Conservation (phyloP, 2,797 vertebrate genomes). For the Morelia viridis region DNA sequence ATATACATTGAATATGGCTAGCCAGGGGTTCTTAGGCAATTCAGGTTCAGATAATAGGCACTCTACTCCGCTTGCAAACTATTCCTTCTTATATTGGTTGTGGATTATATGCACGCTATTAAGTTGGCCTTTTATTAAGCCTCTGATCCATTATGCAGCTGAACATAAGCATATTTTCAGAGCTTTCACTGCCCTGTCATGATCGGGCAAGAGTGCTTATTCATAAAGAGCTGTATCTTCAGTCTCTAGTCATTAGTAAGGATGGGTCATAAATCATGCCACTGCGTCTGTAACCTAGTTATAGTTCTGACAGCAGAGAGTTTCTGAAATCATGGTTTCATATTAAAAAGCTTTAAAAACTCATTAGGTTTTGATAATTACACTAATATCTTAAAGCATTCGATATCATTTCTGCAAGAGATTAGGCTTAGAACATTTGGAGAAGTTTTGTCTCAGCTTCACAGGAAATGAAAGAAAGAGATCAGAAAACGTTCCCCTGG, state of each 20-base stretch:
- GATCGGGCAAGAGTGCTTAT: constrained; percentile 48
- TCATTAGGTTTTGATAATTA: constrained; percentile 75
- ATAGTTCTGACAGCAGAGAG: constrained; percentile 63
- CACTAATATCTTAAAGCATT: constrained; percentile 71
- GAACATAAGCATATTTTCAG: constrained; percentile 39
- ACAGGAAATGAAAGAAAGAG: constrained; percentile 45
- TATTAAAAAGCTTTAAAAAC: constrained; percentile 74
- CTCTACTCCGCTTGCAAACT: constrained; percentile 1
- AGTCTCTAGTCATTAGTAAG: constrained; percentile 67
- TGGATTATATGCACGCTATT: constrained; percentile 43
- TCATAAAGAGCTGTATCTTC: constrained; percentile 54
- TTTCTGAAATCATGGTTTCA: constrained; percentile 70
- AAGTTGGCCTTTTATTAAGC: constrained; percentile 36
- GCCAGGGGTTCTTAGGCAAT: neutral
- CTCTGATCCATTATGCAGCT: constrained; percentile 43
- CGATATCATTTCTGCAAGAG: constrained; percentile 69
- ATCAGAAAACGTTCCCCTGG: constrained; percentile 46
- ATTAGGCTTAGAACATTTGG: constrained; percentile 52
- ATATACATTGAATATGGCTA: neutral
- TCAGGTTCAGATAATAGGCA: constrained; percentile 17
- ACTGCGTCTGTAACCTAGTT: constrained; percentile 71
- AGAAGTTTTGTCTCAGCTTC: constrained; percentile 60
- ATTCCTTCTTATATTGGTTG: constrained; percentile 22
- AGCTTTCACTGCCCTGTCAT: constrained; percentile 37
- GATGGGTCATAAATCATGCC: constrained; percentile 72